Conservation (phyloP, 2,113 vertebrate species). For the Peucedramus taeniatus region DNA sequence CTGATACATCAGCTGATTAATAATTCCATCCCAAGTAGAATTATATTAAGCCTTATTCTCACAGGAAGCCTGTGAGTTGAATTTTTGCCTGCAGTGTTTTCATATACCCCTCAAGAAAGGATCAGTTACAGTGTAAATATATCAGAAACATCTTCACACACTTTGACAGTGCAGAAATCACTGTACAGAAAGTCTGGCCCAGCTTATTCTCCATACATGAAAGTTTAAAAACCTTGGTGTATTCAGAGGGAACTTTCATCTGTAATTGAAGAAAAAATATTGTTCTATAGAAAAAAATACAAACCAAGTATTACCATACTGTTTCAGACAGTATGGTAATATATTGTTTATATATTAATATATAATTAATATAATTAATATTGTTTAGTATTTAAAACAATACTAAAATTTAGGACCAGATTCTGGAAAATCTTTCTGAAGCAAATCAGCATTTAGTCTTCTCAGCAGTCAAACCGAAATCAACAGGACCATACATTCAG, state of each 20-base stretch:
- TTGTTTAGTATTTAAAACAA: too few relatives aligned
- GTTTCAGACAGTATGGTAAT: neutral
- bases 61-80: neutral
- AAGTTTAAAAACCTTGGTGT: neutral
- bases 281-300: neutral
- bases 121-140: neutral
- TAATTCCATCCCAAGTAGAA: neutral
- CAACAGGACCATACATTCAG: neutral
- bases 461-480: neutral
- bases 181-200: neutral
- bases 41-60: neutral
- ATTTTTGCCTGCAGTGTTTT: neutral
- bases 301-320: neutral
- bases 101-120: neutral
- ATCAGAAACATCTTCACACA: neutral
- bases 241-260: neutral
- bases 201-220: neutral
- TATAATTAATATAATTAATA: too few relatives aligned
- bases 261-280: neutral
- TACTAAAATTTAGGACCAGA: neutral
- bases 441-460: neutral
- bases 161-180: neutral
- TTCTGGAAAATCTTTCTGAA: neutral
- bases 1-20: neutral
- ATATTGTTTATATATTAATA: too few relatives aligned